Conservation (phyloP, 2,888 invertebrate species). For the Acrobasis suavella region DNA sequence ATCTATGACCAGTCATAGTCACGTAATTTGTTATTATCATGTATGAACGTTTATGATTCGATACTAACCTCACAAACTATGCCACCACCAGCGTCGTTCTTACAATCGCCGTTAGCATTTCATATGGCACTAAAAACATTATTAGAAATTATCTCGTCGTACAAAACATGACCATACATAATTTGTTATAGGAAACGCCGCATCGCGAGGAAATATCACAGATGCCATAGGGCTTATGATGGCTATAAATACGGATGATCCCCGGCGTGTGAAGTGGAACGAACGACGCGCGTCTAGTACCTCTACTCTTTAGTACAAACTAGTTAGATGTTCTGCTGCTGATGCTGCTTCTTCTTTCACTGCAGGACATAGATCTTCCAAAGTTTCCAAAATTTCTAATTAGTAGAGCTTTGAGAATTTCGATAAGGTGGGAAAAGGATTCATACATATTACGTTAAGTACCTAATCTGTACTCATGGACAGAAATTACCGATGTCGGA, state of each 20-base stretch:
- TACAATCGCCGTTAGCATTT: not conserved
- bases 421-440: too few species aligned
- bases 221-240: constrained; percentile 34
- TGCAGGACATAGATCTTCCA: too few species aligned
- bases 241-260: constrained; percentile 48
- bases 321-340: constrained; percentile 13
- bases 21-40: not conserved
- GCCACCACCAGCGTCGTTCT: not conserved
- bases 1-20: too few species aligned
- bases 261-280: constrained; percentile 59
- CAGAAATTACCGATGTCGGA: too few species aligned
- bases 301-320: too few species aligned
- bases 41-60: not conserved
- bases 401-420: too few species aligned
- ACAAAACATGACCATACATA: constrained; percentile 19
- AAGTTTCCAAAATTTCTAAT: too few species aligned
- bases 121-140: constrained; percentile 1
- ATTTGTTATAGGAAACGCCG: constrained; percentile 15
- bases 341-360: constrained; percentile 34
- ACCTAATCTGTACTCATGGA: too few species aligned
- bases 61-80: not conserved
- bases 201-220: constrained; percentile 27
- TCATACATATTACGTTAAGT: too few species aligned
- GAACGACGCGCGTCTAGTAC: constrained; percentile 45
- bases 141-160: constrained; percentile 3